Percentiles rank a stretch among this genome's conserved stretches.
These are phyloP conservation scores for Sebastes diploproa DNA, from an alignment of 2,797 vertebrate species.

Conservation along the genomic window DNA sequence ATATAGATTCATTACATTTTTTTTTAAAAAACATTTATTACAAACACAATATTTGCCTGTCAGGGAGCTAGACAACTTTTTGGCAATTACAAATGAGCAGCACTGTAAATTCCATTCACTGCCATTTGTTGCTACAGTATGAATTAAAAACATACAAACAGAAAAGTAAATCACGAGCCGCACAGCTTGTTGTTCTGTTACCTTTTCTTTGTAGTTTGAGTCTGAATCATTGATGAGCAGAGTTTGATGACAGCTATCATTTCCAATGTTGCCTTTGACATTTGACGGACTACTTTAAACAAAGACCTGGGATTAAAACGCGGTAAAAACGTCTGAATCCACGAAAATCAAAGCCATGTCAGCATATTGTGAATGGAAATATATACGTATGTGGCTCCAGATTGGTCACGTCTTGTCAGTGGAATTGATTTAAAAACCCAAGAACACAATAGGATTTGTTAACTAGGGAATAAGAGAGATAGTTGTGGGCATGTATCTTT, in stretches of 20 bases:
- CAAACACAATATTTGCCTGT: constrained; percentile 27
- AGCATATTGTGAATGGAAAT: constrained; percentile 59
- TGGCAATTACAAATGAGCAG: not conserved
- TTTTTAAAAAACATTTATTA: constrained; percentile 20
- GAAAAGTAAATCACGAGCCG: constrained; percentile 12
- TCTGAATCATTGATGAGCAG: constrained; percentile 40
- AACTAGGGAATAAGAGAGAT: constrained; percentile 69
- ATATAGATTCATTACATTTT: constrained; percentile 32
- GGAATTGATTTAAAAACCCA: constrained; percentile 73
- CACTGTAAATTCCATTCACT: not conserved
- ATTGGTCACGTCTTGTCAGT: constrained; percentile 64
- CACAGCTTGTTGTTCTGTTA: constrained; percentile 25
- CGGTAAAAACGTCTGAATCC: constrained; percentile 13
- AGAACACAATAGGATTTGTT: constrained; percentile 71
- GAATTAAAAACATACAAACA: constrained; percentile 7
- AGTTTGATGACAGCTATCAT: constrained; percentile 51
- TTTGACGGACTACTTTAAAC: constrained; percentile 41
- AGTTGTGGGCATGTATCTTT: constrained; percentile 67
- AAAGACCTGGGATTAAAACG: constrained; percentile 43
- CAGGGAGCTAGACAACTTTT: not conserved
- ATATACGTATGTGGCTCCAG: constrained; percentile 30
- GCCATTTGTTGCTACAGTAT: not conserved
- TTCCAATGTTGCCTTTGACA: constrained; percentile 45
- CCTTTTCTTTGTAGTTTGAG: constrained; percentile 37
- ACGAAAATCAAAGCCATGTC: constrained; percentile 64